A percentile compares a stretch with the other conserved stretches of the same genome.
These are phyloP conservation scores for Danio aesculapii DNA, from an alignment of 2,797 vertebrate species.

Conservation along the genomic window DNA sequence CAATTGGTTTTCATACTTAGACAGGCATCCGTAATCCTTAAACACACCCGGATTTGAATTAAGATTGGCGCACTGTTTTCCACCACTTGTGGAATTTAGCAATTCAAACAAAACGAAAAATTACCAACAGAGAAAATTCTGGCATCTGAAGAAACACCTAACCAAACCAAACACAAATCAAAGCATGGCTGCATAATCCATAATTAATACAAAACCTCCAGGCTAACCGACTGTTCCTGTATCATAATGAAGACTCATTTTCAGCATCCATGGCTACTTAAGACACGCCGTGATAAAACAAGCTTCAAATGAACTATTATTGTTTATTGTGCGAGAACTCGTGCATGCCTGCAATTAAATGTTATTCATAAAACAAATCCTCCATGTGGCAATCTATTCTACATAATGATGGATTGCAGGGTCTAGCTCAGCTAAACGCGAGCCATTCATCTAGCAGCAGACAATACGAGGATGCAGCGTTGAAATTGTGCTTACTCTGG, in stretches of 20 bases:
- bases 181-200: not conserved
- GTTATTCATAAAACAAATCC: slow-evolving; percentile 10
- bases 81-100: slow-evolving; percentile 16
- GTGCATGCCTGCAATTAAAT: slow-evolving; percentile 18
- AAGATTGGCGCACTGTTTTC: slow-evolving; percentile 19
- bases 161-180: not conserved
- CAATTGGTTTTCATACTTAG: slow-evolving; percentile 71
- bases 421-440: slow-evolving; percentile 1
- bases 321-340: slow-evolving; percentile 9
- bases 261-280: slow-evolving; percentile 30
- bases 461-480: not conserved
- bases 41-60: slow-evolving; percentile 66
- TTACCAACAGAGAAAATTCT: slow-evolving; percentile 3
- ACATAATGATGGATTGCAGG: not conserved
- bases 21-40: slow-evolving; percentile 73
- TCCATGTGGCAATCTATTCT: not conserved
- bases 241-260: slow-evolving; percentile 47
- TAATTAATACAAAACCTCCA: slow-evolving; percentile 29
- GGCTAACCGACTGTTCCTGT: slow-evolving; percentile 24
- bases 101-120: not conserved
- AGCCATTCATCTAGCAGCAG: slow-evolving; percentile 4
- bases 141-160: not conserved
- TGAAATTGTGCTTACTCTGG: slow-evolving; percentile 7
- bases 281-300: slow-evolving; percentile 21
- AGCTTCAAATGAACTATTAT: slow-evolving; percentile 31